phyloP scores from a whole-genome alignment of 2,113 vertebrate genomes.

The Oenanthe oenanthe region DNA sequence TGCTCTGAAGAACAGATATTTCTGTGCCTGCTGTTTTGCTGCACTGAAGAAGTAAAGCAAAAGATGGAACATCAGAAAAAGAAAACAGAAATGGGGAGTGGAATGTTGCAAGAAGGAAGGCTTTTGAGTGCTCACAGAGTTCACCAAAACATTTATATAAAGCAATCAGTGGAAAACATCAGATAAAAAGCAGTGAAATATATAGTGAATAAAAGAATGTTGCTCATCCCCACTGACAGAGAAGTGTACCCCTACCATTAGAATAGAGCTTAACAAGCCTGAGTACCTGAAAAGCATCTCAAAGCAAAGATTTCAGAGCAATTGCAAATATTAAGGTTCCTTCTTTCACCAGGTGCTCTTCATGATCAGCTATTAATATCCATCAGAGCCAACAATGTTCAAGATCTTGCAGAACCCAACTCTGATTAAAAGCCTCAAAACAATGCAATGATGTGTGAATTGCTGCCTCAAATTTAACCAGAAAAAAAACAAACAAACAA shows the following conservation, averaged over 20 bases:
- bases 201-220: background rate
- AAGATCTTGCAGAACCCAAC: background rate
- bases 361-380: background rate
- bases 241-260: background rate
- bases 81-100: background rate
- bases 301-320: background rate
- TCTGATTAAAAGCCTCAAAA: constrained; percentile 1
- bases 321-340: background rate
- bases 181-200: background rate
- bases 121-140: background rate
- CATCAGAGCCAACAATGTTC: background rate
- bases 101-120: background rate
- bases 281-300: background rate
- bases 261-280: background rate
- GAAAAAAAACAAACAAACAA: background rate
- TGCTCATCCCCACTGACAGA: background rate
- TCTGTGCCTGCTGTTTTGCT: background rate
- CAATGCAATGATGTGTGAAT: background rate
- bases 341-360: background rate
- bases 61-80: background rate
- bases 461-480: background rate
- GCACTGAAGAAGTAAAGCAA: background rate
- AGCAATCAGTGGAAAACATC: background rate
- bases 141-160: constrained; percentile 20
- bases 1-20: background rate